A percentile compares a stretch with the other conserved stretches of the same genome.
Conservation (phyloP, 2,888 invertebrate genomes). For the Dynastes tityus region DNA sequence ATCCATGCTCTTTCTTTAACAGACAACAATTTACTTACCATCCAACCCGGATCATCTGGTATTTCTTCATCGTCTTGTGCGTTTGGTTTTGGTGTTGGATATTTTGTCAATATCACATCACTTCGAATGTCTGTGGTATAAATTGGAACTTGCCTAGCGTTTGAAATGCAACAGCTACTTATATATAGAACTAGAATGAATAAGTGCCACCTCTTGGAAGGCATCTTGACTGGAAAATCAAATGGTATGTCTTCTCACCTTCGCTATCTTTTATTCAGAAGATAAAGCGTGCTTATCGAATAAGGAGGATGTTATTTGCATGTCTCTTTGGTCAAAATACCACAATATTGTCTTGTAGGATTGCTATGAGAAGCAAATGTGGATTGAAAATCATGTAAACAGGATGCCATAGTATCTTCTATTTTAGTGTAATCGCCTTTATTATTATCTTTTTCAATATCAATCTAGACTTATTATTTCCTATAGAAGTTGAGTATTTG, state of each 20-base stretch:
- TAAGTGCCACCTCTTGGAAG: background rate
- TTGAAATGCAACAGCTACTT: background rate
- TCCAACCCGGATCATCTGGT: slow-evolving; percentile 42
- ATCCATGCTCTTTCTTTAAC: background rate
- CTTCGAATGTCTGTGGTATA: slow-evolving; percentile 56
- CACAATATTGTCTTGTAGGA: background rate
- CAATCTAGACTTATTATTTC: no score
- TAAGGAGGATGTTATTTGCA: background rate
- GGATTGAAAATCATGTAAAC: background rate
- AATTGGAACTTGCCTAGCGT: slow-evolving; percentile 14
- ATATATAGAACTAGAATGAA: background rate
- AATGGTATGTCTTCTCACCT: background rate
- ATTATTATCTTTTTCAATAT: no score
- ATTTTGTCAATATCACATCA: slow-evolving; percentile 65
- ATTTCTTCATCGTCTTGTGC: slow-evolving; percentile 45
- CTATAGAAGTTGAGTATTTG: no score
- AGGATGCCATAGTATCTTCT: no score
- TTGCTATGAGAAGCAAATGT: no score
- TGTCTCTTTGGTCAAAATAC: background rate
- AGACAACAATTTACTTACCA: slow-evolving; percentile 36
- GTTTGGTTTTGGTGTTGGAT: slow-evolving; percentile 48
- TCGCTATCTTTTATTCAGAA: background rate
- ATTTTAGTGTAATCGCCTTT: no score
- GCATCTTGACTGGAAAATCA: background rate
- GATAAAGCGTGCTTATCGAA: background rate